Evolutionary conservation across 2,888 invertebrate genomes (phyloP), one percentile per base, ranked within the genome.

Genomic region (Cepaea hortensis): DNA sequence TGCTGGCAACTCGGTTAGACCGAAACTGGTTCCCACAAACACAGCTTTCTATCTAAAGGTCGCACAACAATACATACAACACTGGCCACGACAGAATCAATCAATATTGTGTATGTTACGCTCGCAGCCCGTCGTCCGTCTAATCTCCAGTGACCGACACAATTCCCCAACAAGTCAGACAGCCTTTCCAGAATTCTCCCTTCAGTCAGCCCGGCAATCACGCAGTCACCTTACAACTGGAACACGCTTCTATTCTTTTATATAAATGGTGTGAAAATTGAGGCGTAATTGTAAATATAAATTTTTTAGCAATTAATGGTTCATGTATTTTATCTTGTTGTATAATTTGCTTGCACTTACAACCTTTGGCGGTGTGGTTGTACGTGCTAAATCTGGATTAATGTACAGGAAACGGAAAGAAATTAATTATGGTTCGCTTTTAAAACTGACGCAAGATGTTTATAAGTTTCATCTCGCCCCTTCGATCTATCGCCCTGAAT

Each of bases 1-100:
- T n/a, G 62, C 18, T 79, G 79, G 79, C 62, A 15, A 62, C 79
- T 79, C 79, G 11, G 35, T 61, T 79, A 79, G 79, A 79, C 79
- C 62, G 61, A 61, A 79, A 61, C 35, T 35, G 79, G 79, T 79
- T 62, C 0, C 15, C 1, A 55, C 15, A 35, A 62, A 79, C 23
- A 62, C 79, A 79, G 35, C 23, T 3, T 79, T 23, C 35, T 79
- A 62, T 79, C 79, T 79, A 79, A 62, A 79, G 79, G 62, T 79
- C 62, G 46, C 79, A 62, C 79, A 79, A 62, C 79, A 62, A 61
- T 35, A 62, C 79, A 35, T 1, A 62, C 62, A 62, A 35, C 35
- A 79, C 62, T 79, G 61, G 46, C 35, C 23, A 79, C 62, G 79
- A 62, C 62, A 35, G 62, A 79, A 62, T 79, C 13, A 79, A 79